Evolutionary conservation across 2,888 invertebrate genomes (phyloP), one percentile per base, ranked within the genome.

Genomic region (Xestia c-nigrum): DNA sequence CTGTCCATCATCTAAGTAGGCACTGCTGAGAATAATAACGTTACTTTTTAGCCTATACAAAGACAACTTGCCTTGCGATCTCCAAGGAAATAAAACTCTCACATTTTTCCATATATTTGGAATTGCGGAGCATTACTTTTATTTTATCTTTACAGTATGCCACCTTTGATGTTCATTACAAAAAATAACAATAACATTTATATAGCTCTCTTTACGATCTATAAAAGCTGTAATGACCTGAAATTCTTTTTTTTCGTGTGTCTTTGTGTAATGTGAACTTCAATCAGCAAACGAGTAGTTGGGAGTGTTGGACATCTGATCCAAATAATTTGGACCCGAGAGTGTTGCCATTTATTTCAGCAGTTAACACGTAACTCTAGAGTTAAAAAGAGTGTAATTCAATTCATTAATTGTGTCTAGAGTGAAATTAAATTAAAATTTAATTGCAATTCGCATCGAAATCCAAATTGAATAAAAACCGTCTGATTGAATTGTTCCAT

Each of bases 121-220:
- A 6, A 16, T 19, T 10, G 5, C 31, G 6, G 61, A 50, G 1
- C 14, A 9, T 43, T 9, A 50, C 61, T n/a, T 74, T 63, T 47
- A n/a, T 64, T 65, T 71, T 43, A 59, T 64, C 47, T 47, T 69
- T 52, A 69, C 46, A 24, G 52, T 57, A 3, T 52, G 38, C n/a
- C 52, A 52, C 21, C 61, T 77, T 69, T 74, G 24, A 78, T 72
- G 70, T 71, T 68, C 52, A 71, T 78, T 76, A 59, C 52, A 76
- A 69, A 73, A 75, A 75, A 71, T 61, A 59, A 57, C 73, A 68
- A 67, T 72, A 77, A 71, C 61, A 46, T 70, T 69, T 52, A 50
- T 72, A 24, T 47, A n/a, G 16, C 55, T 63, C 31, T 31, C 50
- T 82, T 82, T 85, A 84, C 24, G 85, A 59, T 16, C 68, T 59